phyloP scores from a whole-genome alignment of 2,888 invertebrate genomes.

The Euspilapteryx auroguttella region DNA sequence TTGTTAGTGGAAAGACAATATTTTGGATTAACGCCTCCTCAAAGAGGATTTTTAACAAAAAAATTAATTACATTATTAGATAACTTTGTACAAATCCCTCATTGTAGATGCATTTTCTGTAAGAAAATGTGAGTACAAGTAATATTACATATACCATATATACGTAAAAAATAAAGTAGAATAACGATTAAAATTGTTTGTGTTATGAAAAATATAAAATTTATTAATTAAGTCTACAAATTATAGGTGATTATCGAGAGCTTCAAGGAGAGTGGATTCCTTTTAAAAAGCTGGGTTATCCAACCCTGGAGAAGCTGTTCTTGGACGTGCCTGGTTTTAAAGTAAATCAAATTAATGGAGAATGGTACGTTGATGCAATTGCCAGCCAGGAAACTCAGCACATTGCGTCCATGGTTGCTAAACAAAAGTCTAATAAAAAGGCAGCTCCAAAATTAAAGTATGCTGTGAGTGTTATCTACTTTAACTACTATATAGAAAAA shows the following conservation, averaged over 20 bases:
- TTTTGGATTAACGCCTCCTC: too few species aligned
- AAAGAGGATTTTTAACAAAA: too few species aligned
- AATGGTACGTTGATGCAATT: constrained; percentile 59
- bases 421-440: constrained; percentile 45
- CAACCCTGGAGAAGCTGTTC: constrained; percentile 62
- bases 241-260: constrained; percentile 62
- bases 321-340: constrained; percentile 59
- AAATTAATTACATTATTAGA: too few species aligned
- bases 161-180: neutral
- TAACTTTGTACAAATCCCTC: too few species aligned
- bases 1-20: too few species aligned
- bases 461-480: constrained; percentile 18
- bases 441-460: constrained; percentile 25
- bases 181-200: neutral
- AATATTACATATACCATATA: too few species aligned
- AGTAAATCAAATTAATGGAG: constrained; percentile 48
- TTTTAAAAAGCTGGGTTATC: constrained; percentile 61
- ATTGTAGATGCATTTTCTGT: too few species aligned
- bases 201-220: neutral
- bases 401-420: constrained; percentile 53
- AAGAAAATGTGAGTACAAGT: too few species aligned
- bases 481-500: too few species aligned
- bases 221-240: neutral
- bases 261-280: constrained; percentile 68
- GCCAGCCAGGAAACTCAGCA: constrained; percentile 63